Evolutionary conservation across 1,140 invertebrate genomes (phyloP), one percentile per base, ranked within the genome.

Genomic region (Tetragonula clypearis): DNA sequence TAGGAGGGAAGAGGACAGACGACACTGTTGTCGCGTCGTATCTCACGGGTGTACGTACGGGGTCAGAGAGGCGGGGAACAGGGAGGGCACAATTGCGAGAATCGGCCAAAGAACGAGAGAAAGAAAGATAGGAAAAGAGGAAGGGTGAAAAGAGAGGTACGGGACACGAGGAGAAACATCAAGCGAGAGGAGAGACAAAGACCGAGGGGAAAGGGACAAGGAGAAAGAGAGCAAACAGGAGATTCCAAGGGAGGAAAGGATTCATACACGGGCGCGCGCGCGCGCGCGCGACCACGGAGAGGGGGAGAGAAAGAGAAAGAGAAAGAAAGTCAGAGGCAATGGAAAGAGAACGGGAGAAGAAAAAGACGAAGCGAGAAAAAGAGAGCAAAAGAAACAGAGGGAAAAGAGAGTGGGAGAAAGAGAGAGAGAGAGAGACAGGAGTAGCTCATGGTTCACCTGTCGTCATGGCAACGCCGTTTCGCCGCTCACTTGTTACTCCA

Each of bases 401-500:
- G 55, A 60, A 62, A 23, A 78, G 65, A 71, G 30, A 88, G 69
- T 77, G 15, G 58, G n/a, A 85, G 26, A 73, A 9, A 74, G 74
- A 55, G 69, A 49, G n/a, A 73, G 56, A 62, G 58, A 72, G 9
- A 71, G 65, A 65, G 82, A 79, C 68, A 79, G 86, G 72, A 88
- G 86, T 84, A 82, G 82, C 88, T 91, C 91, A 87, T 93, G 92
- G 93, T 94, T 94, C 94, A 95, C 94, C 94, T 95, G 94, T 94
- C 93, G 93, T 95, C 93, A 94, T 95, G 94, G 94, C 93, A 95
- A 95, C 94, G 92, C 94, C 92, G 94, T 93, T 93, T 94, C 90
- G 92, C 94, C 94, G 93, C 93, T 94, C 94, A 95, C 94, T 94
- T 94, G 94, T 94, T 94, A 94, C 94, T 94, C 93, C 93, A 49